Percentiles rank a stretch among this genome's conserved stretches.
These are phyloP conservation scores for Corella eumyota DNA, from an alignment of 23 tunicate species.

Conservation along the genomic window DNA sequence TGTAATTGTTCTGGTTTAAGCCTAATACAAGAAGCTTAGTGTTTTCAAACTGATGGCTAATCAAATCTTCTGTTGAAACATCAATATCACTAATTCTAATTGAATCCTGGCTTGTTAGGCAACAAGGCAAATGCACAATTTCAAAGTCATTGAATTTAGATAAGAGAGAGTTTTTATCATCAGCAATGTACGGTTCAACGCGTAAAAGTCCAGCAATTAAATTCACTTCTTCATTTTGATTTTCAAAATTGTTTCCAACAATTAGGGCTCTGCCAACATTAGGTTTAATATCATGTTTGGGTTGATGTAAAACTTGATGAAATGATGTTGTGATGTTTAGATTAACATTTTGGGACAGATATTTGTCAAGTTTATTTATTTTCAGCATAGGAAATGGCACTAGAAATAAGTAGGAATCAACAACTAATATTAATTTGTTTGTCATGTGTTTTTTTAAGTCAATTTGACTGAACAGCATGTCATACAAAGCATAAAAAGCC, in stretches of 20 bases:
- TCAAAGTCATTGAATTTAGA: conserved; percentile 17
- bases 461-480: no score
- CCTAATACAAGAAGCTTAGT: conserved; percentile 50
- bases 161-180: conserved; percentile 13
- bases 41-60: no score
- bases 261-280: conserved; percentile 12
- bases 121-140: conserved; percentile 48
- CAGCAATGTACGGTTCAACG: conserved; percentile 29
- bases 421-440: conserved; percentile 12
- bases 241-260: conserved; percentile 26
- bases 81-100: no score
- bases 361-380: conserved; percentile 31
- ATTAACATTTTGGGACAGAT: conserved; percentile 24
- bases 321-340: conserved; percentile 17
- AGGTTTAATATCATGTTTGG: background rate
- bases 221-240: conserved; percentile 40
- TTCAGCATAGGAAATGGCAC: conserved; percentile 71
- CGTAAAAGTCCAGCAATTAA: conserved; percentile 13
- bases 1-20: conserved; percentile 20
- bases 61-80: no score
- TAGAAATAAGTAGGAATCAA: conserved; percentile 26
- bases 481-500: no score
- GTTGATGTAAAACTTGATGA: background rate
- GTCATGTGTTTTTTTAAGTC: no score
- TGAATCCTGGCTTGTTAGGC: conserved; percentile 8